Base-by-base conservation (phyloP, 2,113 vertebrate genomes). In the Callorhinus ursinus region DNA sequence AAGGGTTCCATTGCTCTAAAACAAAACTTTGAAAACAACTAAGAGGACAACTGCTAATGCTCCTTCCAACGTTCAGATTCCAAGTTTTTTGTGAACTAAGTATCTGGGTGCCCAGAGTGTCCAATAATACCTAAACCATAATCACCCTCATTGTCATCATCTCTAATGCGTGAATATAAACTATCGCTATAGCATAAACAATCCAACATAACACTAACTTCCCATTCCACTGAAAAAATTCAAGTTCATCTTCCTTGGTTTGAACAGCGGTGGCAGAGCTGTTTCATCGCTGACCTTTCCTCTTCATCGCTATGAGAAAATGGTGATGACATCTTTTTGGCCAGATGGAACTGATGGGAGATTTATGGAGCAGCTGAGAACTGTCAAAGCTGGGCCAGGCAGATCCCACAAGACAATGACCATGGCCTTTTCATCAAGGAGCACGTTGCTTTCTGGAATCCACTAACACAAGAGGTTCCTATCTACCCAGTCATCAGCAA, bases 331-430 rank as follows among this genome's bases (percentile, higher is more conserved):
- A 96, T 97, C 97, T 96, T 96, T 96, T 95, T 97, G 97, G 97
- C 97, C 93, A 97, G 91, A 97, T 90, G 93, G 85, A 96, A 90
- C 96, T 83, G 96, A 97, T 92, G 96, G 94, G 55, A 97, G 97
- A 98, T 98, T 96, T 98, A 95, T 87, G 80, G 90, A 94, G 96
- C 98, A 98, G 98, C 96, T 98, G 98, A 98, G 94, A 96, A 93
- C 90, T 96, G 97, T 98, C 98, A 96, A 24, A 97, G 88, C 46
- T 53, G 28, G 79, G 85, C 90, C 82, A 18, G 77, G 87, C 95
- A 89, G 88, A 85, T 81, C 90, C 90, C 84, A 42, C 71, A 97
- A 93, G 96, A 96, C 96, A 93, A 93, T 83, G 95, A 33, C 92
- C 80, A 88, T 5, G 63, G 93, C 89, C 80, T 95, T 97, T 79